These are phyloP conservation scores for Menura novaehollandiae DNA, from an alignment of 2,113 vertebrate species.

Conservation along the genomic window DNA sequence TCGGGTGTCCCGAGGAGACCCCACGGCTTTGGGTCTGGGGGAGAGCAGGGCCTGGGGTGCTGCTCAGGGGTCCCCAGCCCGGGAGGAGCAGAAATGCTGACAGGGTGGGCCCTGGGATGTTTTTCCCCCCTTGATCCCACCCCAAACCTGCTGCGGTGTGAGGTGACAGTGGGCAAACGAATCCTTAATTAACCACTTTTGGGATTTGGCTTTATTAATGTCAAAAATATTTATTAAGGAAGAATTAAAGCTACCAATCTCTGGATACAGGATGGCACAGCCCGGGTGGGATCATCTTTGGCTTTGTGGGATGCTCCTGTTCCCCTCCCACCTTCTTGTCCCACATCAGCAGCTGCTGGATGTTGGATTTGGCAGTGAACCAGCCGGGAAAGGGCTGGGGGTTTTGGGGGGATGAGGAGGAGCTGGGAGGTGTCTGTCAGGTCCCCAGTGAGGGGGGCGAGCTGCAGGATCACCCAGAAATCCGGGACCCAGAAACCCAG, in stretches of 20 bases:
- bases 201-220: neutral
- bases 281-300: neutral
- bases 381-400: neutral
- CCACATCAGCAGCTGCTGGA: neutral
- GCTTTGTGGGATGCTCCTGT: neutral
- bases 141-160: accelerated
- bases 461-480: neutral
- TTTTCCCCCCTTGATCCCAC: accelerated
- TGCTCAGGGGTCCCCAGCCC: neutral
- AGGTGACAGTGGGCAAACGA: accelerated
- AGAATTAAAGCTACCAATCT: neutral
- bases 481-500: accelerated
- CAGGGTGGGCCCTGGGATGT: neutral
- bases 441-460: accelerated
- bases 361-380: neutral
- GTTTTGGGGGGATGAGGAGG: neutral
- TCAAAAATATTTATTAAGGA: neutral
- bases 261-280: neutral
- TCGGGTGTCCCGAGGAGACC: neutral
- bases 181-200: neutral
- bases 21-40: neutral
- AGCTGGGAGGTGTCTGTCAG: neutral
- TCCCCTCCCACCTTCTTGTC: neutral
- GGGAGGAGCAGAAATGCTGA: neutral
- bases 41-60: too few species aligned